Conservation (phyloP, 2,113 vertebrate genomes). For the Paramormyrops kingsleyae region DNA sequence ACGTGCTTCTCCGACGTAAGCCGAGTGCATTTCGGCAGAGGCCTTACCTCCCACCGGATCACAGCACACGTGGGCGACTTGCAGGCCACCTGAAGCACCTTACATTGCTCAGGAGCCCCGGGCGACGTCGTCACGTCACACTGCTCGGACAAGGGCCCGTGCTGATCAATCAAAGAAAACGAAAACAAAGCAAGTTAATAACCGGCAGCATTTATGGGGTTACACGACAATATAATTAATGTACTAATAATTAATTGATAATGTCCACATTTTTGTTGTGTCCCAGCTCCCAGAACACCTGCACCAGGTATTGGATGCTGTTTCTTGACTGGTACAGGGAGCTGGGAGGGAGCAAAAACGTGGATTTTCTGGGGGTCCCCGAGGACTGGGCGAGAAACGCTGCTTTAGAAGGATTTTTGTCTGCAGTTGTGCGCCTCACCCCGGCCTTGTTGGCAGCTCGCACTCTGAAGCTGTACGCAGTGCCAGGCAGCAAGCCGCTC, state of each 20-base stretch:
- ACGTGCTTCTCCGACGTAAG: neutral
- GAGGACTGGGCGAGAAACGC: neutral
- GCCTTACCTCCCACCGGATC: constrained; percentile 86
- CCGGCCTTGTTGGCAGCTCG: constrained; percentile 88
- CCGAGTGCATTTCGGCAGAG: neutral
- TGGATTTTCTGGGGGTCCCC: neutral
- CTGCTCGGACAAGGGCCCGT: constrained; percentile 83
- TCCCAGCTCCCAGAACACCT: neutral
- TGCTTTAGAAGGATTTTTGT: neutral
- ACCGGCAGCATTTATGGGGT: neutral
- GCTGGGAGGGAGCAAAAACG: neutral
- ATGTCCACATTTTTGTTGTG: neutral
- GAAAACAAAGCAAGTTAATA: neutral
- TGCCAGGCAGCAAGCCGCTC: constrained; percentile 78
- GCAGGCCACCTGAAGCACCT: constrained; percentile 71
- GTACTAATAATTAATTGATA: too few species aligned
- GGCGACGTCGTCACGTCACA: constrained; percentile 82
- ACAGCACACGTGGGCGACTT: constrained; percentile 84
- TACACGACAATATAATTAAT: neutral
- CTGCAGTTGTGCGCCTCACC: constrained; percentile 57
- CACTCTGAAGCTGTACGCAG: constrained; percentile 78
- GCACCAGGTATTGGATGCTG: neutral
- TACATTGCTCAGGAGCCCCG: constrained; percentile 85
- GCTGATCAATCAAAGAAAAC: constrained; percentile 46
- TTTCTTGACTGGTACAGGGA: too few species aligned